Evolutionary conservation across 1,140 invertebrate genomes (phyloP), one percentile per base, ranked within the genome.

Genomic region (Plutomurus gul): DNA sequence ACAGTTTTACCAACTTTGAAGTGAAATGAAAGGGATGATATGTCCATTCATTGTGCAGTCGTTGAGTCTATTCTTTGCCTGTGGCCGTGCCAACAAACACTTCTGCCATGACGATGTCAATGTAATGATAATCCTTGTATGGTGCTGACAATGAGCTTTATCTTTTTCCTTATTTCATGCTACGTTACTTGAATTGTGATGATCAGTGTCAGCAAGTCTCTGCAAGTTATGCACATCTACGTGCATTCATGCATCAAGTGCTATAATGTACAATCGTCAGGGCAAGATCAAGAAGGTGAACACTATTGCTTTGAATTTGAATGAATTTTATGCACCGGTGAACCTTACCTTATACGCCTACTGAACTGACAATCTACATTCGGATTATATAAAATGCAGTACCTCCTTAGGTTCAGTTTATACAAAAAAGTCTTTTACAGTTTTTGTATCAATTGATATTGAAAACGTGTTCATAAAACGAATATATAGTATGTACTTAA

Each of bases 11-110:
- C 56, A 33, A 30, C 36, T 65, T 56, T 65, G 27, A 65, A 65
- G 56, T 65, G 56, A 65, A 65, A 65, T 65, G 56, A 65, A 65
- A 65, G 36, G 56, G 56, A 65, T 65, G 56, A 65, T 65, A 33
- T 30, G 13, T 25, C 4, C 16, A 11, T 22, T 27, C 5, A 6
- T 7, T 25, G 20, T 51, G 22, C 5, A 6, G 22, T 30, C 16
- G 25, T 27, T 30, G 51, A 27, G 51, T n/a, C n/a, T n/a, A 27
- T 56, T 22, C 20, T 56, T 56, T 43, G n/a, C 2, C n/a, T 43
- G 39, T 43, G 39, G 11, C 39, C 10, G 11, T 56, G 22, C 22
- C 25, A 27, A 25, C 10, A 56, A 56, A 56, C 2, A 27, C 51
- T 25, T 65, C 25, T n/a, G 25, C 13, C 56, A 65, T 65, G 56